These are phyloP conservation scores for Taxidea taxus DNA, from an alignment of 2,113 vertebrate species.

Conservation along the genomic window DNA sequence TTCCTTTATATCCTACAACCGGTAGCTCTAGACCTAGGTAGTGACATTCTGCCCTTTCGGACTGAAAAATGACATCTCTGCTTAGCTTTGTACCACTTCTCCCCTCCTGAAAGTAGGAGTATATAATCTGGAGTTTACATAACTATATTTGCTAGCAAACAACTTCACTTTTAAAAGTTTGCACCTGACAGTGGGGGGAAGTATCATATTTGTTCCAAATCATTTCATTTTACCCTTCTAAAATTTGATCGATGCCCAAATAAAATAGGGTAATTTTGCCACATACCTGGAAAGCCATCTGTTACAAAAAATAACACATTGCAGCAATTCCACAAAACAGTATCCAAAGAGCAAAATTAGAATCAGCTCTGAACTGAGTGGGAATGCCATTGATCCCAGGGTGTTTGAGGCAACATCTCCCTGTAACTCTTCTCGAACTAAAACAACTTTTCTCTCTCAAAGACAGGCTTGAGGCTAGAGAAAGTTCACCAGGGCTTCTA, in stretches of 20 bases:
- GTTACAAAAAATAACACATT: slow-evolving; percentile 48
- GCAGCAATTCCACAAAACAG: neutral
- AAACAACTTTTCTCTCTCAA: neutral
- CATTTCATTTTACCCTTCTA: slow-evolving; percentile 55
- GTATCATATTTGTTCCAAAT: slow-evolving; percentile 60
- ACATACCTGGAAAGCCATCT: slow-evolving; percentile 64
- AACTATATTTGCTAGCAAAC: neutral
- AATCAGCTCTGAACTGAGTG: neutral
- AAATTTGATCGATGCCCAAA: slow-evolving; percentile 61
- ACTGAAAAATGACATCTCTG: neutral
- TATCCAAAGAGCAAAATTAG: neutral
- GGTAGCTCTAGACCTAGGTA: neutral
- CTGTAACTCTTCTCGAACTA: neutral
- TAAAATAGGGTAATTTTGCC: slow-evolving; percentile 61
- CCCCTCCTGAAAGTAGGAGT: neutral
- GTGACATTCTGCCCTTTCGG: neutral
- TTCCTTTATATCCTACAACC: neutral
- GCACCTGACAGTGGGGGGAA: neutral
- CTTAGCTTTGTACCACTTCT: neutral
- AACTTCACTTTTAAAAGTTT: slow-evolving; percentile 35
- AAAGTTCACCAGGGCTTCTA: neutral
- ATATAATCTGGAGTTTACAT: neutral
- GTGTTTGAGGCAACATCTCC: neutral
- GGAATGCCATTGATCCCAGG: neutral
- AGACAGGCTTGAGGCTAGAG: neutral